Percentiles rank a stretch among this genome's conserved stretches.
These are phyloP conservation scores for Papilio glaucus DNA, from an alignment of 1,140 invertebrate species.

Conservation along the genomic window DNA sequence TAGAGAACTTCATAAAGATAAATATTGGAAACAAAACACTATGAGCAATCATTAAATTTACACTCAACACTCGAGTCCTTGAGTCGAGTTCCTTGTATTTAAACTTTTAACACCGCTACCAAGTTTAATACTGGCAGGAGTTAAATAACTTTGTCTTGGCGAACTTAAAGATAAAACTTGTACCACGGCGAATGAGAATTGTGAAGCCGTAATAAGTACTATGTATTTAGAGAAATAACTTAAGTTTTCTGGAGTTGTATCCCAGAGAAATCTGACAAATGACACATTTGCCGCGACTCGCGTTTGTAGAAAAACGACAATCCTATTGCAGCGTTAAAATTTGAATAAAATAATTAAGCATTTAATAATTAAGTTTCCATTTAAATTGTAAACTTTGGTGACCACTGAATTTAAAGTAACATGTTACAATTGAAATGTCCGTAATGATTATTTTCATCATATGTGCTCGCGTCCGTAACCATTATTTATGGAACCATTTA, in stretches of 20 bases:
- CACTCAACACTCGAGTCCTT: background rate
- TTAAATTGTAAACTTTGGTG: too few relatives aligned
- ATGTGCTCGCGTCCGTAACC: too few relatives aligned
- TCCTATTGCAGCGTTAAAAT: too few relatives aligned
- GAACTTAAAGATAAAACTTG: slow-evolving; percentile 18
- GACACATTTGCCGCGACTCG: background rate
- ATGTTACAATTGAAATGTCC: too few relatives aligned
- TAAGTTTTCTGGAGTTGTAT: background rate
- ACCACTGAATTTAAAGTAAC: too few relatives aligned
- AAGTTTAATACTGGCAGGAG: slow-evolving; percentile 21
- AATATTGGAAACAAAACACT: background rate
- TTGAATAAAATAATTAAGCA: too few relatives aligned
- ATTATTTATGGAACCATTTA: too few relatives aligned
- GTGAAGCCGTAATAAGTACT: background rate
- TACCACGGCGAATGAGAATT: slow-evolving; percentile 1
- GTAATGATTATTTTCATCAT: too few relatives aligned
- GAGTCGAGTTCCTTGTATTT: background rate
- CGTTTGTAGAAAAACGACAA: background rate
- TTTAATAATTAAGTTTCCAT: too few relatives aligned
- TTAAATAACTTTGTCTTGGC: slow-evolving; percentile 24
- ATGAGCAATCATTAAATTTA: background rate
- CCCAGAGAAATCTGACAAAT: background rate
- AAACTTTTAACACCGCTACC: slow-evolving; percentile 5
- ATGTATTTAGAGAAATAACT: background rate
- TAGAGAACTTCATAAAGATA: background rate